Evolutionary conservation across 2,113 vertebrate species (phyloP), one percentile per base, ranked within the genome.

Genomic region (Equus przewalskii): DNA sequence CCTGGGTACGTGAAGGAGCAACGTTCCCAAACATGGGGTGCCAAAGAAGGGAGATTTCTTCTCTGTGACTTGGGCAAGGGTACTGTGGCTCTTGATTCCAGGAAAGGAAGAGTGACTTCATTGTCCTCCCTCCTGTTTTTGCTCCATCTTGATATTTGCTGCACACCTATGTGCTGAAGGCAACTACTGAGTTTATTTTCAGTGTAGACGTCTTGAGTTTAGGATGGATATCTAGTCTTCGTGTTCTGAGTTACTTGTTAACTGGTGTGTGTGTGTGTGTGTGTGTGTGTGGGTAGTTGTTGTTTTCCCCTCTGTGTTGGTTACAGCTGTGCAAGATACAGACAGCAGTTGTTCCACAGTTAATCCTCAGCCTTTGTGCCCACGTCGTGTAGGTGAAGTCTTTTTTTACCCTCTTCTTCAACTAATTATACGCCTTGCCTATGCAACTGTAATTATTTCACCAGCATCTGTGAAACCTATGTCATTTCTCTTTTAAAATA

Each of bases 401-500:
- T 93, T 97, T 96, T 94, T 95, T 88, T 73, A 94, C 49, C 78
- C 49, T 54, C 60, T 90, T 88, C 70, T 97, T 96, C 78, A 86
- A 64, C 96, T 97, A 97, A 98, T 97, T 96, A 97, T 85, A 97
- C 79, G 83, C 89, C 60, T 94, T 91, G 94, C 78, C 96, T 95
- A 7, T 93, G 79, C 95, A 87, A 49, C 89, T 96, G 82, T 94
- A 96, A 97, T 97, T 97, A 97, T 97, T 97, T 98, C 87, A 88
- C 89, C 96, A 90, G 92, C 75, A 96, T 93, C 96, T 97, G 91
- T 7, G 14, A 96, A 98, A 84, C 79, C 70, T 33, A 65, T 96
- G 97, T 94, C 91, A 93, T 97, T 94, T 95, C 72, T 95, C 83
- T 97, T 94, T 96, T 90, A 97, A 98, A 96, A 93, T 94, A 93